Conservation (phyloP, 2,888 invertebrate species). For the Mystacides longicornis region DNA sequence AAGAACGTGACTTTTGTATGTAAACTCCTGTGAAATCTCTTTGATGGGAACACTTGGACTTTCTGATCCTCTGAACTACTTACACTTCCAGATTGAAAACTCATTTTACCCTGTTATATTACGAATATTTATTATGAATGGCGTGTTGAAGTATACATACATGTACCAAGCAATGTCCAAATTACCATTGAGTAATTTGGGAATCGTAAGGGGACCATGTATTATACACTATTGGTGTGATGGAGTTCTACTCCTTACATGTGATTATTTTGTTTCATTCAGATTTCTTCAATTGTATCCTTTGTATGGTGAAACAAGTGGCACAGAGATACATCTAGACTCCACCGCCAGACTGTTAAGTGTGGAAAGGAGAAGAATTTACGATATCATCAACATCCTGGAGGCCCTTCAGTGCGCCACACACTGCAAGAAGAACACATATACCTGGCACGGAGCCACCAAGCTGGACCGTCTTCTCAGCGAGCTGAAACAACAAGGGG, state of each 20-base stretch:
- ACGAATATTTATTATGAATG: no score
- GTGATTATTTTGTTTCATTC: slow-evolving; percentile 27
- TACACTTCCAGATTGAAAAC: no score
- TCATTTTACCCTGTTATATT: no score
- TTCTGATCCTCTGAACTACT: no score
- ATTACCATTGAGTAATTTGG: no score
- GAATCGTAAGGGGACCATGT: no score
- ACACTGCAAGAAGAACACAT: slow-evolving; percentile 59
- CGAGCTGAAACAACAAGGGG: slow-evolving; percentile 53
- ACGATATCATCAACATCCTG: slow-evolving; percentile 66
- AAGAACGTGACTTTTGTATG: neutral
- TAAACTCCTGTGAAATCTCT: no score
- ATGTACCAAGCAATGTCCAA: no score
- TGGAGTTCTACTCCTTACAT: no score
- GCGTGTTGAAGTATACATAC: no score
- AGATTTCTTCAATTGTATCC: slow-evolving; percentile 53
- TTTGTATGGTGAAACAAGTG: slow-evolving; percentile 39
- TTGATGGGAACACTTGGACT: no score
- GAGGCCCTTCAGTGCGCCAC: slow-evolving; percentile 65
- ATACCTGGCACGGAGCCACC: slow-evolving; percentile 60
- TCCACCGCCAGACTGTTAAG: slow-evolving; percentile 54
- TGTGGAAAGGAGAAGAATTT: slow-evolving; percentile 62
- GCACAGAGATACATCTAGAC: slow-evolving; percentile 55
- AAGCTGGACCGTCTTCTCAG: slow-evolving; percentile 52
- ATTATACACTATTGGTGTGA: no score